Evolutionary conservation across 2,113 vertebrate genomes (phyloP).

Genomic region (Procavia capensis): DNA sequence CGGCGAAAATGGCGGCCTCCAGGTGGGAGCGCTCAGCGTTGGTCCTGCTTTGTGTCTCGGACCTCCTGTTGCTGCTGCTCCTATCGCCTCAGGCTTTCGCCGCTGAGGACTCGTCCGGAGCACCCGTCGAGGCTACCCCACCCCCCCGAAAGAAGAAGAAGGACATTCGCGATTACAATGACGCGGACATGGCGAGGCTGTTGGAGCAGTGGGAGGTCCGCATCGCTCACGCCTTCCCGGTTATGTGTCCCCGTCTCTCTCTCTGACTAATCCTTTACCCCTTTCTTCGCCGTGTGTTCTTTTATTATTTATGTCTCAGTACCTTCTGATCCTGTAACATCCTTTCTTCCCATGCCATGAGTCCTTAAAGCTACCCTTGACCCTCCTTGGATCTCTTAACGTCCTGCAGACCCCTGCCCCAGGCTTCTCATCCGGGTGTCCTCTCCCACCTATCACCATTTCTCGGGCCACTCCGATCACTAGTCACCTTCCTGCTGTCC

Average conservation of each 20-base stretch:
- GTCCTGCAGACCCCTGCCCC: not conserved
- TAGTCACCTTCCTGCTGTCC: not conserved
- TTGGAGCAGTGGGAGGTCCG: constrained; percentile 98
- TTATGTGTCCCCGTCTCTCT: too few relatives aligned
- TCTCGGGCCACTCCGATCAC: not conserved
- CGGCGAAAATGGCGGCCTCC: constrained; percentile 83
- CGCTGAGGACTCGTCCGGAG: constrained; percentile 32
- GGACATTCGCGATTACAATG: constrained; percentile 97
- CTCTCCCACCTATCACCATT: not conserved
- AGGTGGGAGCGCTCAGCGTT: constrained; percentile 12
- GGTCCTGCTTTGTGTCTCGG: constrained; percentile 52
- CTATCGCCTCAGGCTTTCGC: constrained; percentile 64
- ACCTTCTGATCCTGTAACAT: too few relatives aligned
- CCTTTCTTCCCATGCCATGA: not conserved
- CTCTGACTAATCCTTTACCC: not conserved
- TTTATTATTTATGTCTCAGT: not conserved
- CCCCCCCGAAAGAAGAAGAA: constrained; percentile 91
- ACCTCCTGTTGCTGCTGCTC: constrained; percentile 62
- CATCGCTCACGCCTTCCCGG: not conserved
- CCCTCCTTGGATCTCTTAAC: accelerated
- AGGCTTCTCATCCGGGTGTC: not conserved
- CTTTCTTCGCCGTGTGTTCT: not conserved
- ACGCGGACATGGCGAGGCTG: constrained; percentile 97
- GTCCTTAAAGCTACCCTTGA: not conserved
- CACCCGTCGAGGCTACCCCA: constrained; percentile 64